phyloP scores from a whole-genome alignment of 2,797 vertebrate genomes.

The Champsocephalus esox region DNA sequence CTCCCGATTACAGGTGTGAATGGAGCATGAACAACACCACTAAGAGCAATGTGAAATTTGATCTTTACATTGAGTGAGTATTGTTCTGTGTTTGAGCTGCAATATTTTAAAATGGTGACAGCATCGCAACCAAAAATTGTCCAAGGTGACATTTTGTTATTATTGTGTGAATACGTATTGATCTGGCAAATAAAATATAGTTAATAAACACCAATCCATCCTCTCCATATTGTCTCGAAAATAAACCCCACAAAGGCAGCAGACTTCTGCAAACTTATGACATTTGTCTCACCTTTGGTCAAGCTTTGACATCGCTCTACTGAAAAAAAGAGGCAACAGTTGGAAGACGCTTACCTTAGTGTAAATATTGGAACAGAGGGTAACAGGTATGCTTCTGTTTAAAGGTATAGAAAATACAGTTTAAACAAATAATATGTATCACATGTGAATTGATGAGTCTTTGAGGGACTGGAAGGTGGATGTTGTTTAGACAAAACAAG shows the following conservation, averaged over 20 bases:
- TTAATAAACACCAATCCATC: not conserved
- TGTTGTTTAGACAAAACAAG: no score
- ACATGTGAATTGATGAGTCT: no score
- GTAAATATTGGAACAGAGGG: not conserved
- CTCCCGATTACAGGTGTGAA: conserved; percentile 58
- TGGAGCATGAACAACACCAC: conserved; percentile 60
- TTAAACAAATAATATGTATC: no score
- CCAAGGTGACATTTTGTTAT: not conserved
- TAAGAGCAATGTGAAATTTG: conserved; percentile 33
- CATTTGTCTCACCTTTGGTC: not conserved
- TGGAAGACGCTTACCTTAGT: not conserved
- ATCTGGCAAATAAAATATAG: not conserved
- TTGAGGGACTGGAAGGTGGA: no score
- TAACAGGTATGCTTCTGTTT: not conserved
- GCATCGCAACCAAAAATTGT: not conserved
- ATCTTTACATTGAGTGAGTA: conserved; percentile 66
- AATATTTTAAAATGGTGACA: not conserved
- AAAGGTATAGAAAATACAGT: not conserved
- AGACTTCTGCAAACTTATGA: not conserved
- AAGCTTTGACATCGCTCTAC: not conserved
- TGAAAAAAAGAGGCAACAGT: not conserved
- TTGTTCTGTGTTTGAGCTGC: conserved; percentile 3
- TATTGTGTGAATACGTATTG: not conserved
- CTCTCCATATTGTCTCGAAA: not conserved
- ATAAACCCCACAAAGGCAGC: not conserved